Evolutionary conservation across 23 tunicate species (phyloP), one percentile per base, ranked within the genome.

Genomic region (Ciona savignyi): DNA sequence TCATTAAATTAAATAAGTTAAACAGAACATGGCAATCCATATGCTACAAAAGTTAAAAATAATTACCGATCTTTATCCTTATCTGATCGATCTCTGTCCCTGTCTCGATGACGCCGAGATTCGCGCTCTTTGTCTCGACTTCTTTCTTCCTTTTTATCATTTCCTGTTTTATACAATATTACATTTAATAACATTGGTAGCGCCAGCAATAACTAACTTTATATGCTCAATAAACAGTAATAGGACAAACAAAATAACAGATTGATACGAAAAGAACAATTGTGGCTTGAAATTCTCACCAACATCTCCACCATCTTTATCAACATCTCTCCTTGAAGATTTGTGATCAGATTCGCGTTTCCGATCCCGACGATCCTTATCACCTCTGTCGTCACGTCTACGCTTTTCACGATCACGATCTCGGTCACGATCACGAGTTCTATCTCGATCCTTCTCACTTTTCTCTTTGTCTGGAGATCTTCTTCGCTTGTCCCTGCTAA

Each of bases 361-460:
- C 4, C 72, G 34, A 11, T 74, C 78, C 3, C 68, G 67, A 20
- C 78, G 34, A 4, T 74, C 78, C 3, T 62, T 25, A 28, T 60
- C 33, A 22, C 34, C 42, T 4, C 78, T 4, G 24, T 74, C 78
- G 15, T 35, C 63, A 48, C 63, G 63, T 27, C 33, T 26, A 6
- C 68, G 68, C 68, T 67, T 68, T 3, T 78, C 84, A 24, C 83
- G 83, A 33, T 70, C 68, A 34, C 70, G 71, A 23, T 66, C 35
- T 42, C 73, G 83, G 21, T 85, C 79, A 42, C 84, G 73, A 72
- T 78, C 84, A 28, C 79, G 35, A 4, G 60, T 74, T 15, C 79
- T 66, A 2, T 76, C 75, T 4, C 74, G 70, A 42, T 42, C 56
- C 56, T 15, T 42, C 11, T 42, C 56, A 9, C 11, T 6, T 15